Evolutionary conservation across 1,140 invertebrate genomes (phyloP).

Genomic region (Sycophila sp.): DNA sequence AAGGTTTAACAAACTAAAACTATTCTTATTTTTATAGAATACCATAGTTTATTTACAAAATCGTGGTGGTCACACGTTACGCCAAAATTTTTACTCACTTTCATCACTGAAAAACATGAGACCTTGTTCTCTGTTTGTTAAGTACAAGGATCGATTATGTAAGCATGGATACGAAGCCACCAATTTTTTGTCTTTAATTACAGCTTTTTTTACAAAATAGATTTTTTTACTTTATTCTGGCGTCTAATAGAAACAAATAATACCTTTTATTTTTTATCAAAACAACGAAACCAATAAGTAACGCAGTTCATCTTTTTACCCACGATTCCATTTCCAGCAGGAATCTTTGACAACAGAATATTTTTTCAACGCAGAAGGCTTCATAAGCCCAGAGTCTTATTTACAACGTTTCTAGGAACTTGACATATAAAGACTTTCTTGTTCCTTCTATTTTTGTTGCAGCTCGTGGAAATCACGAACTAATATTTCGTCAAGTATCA

Average conservation of each 20-base stretch:
- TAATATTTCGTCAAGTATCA: background rate
- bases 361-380: slow-evolving; percentile 19
- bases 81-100: slow-evolving; percentile 24
- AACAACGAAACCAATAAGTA: slow-evolving; percentile 20
- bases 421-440: slow-evolving; percentile 19
- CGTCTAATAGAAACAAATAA: slow-evolving; percentile 22
- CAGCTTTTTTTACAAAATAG: background rate
- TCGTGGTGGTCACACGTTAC: slow-evolving; percentile 45
- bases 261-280: slow-evolving; percentile 5
- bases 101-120: slow-evolving; percentile 35
- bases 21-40: no score
- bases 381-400: slow-evolving; percentile 24
- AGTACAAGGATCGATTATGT: slow-evolving; percentile 47
- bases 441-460: background rate
- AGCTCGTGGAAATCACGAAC: background rate
- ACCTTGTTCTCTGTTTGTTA: slow-evolving; percentile 46
- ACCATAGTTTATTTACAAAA: slow-evolving; percentile 54
- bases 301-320: background rate
- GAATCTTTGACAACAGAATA: slow-evolving; percentile 17
- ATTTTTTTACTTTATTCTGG: slow-evolving; percentile 14
- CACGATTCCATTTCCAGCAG: slow-evolving; percentile 12
- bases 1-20: no score
- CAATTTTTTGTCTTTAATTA: slow-evolving; percentile 8
- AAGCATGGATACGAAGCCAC: background rate
- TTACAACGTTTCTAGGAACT: slow-evolving; percentile 27